Evolutionary conservation across 2,888 invertebrate species (phyloP).

Genomic region (Macroteleia sp.): DNA sequence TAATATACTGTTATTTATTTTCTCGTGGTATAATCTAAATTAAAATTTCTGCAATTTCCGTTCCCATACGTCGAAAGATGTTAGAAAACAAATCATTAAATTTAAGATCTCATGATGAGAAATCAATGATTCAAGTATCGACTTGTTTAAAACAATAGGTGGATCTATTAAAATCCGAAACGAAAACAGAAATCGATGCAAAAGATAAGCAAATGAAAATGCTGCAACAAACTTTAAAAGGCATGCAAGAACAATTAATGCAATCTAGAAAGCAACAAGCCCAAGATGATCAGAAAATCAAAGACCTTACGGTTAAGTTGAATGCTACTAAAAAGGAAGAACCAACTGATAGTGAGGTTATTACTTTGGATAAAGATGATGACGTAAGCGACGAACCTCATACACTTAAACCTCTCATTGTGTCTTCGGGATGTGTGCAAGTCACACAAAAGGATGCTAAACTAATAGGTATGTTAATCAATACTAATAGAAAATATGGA

Average conservation of each 20-base stretch:
- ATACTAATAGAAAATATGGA: no score
- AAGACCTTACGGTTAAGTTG: slow-evolving; percentile 84
- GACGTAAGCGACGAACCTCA: slow-evolving; percentile 79
- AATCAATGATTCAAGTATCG: no score
- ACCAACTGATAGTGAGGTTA: slow-evolving; percentile 83
- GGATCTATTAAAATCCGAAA: slow-evolving; percentile 92
- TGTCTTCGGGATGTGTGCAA: slow-evolving; percentile 75
- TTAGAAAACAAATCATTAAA: no score
- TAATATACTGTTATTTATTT: no score
- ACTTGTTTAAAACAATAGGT: no score
- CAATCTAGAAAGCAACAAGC: slow-evolving; percentile 85
- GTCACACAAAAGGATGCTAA: slow-evolving; percentile 88
- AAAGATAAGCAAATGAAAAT: slow-evolving; percentile 93
- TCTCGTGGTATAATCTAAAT: no score
- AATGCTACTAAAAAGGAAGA: slow-evolving; percentile 81
- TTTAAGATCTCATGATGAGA: no score
- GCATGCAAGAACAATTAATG: slow-evolving; percentile 87
- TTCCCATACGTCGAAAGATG: no score
- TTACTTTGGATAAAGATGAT: slow-evolving; percentile 84
- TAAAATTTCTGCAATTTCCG: no score
- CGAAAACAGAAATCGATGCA: slow-evolving; percentile 90
- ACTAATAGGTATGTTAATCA: slow-evolving; percentile 86
- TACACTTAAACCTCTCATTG: slow-evolving; percentile 76
- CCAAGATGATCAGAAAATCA: slow-evolving; percentile 85
- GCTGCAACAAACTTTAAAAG: slow-evolving; percentile 87